phyloP scores from a whole-genome alignment of 2,797 vertebrate genomes.

The Muraenolepis orangiensis region DNA sequence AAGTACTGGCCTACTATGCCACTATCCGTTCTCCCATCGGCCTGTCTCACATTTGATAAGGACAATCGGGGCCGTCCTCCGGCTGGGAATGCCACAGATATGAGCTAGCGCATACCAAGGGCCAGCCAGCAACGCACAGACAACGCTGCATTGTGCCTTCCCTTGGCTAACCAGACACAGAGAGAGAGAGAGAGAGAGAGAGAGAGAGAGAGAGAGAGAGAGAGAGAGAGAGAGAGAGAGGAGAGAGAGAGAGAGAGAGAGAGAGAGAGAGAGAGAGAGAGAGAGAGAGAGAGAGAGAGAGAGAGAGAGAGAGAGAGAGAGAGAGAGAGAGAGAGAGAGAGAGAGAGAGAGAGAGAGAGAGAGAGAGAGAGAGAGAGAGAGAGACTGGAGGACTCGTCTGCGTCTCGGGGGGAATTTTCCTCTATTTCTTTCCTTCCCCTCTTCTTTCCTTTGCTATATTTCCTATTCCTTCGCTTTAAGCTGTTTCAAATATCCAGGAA shows the following conservation, averaged over 20 bases:
- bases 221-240: not conserved
- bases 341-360: constrained; percentile 6
- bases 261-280: not conserved
- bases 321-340: constrained; percentile 32
- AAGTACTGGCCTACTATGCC: constrained; percentile 29
- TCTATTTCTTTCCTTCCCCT: not conserved
- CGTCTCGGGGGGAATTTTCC: not conserved
- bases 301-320: too few species aligned
- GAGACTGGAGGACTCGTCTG: not conserved
- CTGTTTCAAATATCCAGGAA: not conserved
- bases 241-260: not conserved
- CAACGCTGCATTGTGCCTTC: constrained; percentile 55
- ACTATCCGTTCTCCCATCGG: constrained; percentile 52
- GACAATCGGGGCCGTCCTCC: constrained; percentile 47
- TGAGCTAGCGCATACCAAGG: constrained; percentile 44
- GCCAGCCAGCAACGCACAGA: constrained; percentile 32
- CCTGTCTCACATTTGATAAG: constrained; percentile 61
- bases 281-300: too few species aligned
- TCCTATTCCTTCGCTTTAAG: not conserved
- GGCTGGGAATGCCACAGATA: constrained; percentile 53
- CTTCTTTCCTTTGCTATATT: not conserved
- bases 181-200: not conserved
- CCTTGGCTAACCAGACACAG: not conserved
- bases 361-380: not conserved
- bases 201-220: constrained; percentile 30